phyloP scores from a whole-genome alignment of 2,888 invertebrate genomes.

The Panzeria rudis region DNA sequence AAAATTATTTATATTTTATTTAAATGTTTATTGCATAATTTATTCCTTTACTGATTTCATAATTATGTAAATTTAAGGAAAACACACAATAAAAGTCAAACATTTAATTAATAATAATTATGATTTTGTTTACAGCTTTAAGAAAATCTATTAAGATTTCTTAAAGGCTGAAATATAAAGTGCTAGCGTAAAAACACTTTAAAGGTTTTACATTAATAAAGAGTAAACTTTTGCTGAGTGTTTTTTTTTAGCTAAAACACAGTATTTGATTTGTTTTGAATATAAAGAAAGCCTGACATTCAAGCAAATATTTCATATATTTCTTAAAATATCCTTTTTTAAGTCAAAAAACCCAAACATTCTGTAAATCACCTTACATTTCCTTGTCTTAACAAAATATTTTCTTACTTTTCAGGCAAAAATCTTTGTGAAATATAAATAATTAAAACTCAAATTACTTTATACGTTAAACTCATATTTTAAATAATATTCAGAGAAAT shows the following conservation, averaged over 20 bases:
- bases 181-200: background rate
- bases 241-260: background rate
- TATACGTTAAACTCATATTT: slow-evolving; percentile 49
- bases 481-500: slow-evolving; percentile 48
- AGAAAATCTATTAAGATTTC: slow-evolving; percentile 2
- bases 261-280: too few species aligned
- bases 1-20: background rate
- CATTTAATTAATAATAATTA: slow-evolving; percentile 43
- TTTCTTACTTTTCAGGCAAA: slow-evolving; percentile 16
- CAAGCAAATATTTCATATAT: background rate
- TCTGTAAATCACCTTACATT: background rate
- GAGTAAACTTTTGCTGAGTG: background rate
- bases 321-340: background rate
- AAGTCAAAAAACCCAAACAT: background rate
- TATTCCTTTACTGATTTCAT: slow-evolving; percentile 21
- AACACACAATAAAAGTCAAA: slow-evolving; percentile 44
- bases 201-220: background rate
- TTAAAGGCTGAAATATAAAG: background rate
- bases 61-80: slow-evolving; percentile 10
- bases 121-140: slow-evolving; percentile 15
- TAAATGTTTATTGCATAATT: background rate
- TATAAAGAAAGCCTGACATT: too few species aligned
- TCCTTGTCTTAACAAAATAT: background rate
- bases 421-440: slow-evolving; percentile 45
- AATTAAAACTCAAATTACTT: slow-evolving; percentile 65